Percentiles rank a stretch among this genome's conserved stretches.
Conservation (phyloP, 2,113 vertebrate genomes). For the Oreochromis tanganicae region DNA sequence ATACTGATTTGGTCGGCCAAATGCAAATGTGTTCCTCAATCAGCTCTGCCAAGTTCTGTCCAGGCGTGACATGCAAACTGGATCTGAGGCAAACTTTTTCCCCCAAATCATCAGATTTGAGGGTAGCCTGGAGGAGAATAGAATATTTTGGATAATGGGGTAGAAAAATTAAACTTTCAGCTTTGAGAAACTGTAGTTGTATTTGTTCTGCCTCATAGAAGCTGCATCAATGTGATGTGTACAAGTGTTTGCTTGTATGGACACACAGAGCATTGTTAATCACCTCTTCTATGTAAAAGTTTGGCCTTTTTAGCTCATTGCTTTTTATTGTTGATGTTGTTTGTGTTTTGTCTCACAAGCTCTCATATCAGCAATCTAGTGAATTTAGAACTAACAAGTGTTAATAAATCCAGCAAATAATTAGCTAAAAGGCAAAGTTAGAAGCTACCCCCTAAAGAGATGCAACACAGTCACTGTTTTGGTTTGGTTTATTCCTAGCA, state of each 20-base stretch:
- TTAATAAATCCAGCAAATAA: neutral
- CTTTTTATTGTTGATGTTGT: neutral
- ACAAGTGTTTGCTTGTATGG: neutral
- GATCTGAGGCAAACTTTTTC: constrained; percentile 3
- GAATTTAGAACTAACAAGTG: neutral
- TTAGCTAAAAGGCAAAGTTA: neutral
- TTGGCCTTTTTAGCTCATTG: neutral
- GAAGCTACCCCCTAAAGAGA: neutral
- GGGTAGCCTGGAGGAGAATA: neutral
- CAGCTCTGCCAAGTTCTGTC: constrained; percentile 57
- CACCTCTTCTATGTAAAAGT: neutral
- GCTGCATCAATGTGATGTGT: neutral
- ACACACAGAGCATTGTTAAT: neutral
- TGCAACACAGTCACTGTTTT: neutral
- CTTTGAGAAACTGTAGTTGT: neutral
- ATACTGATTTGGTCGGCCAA: constrained; percentile 69
- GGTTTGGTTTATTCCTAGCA: neutral
- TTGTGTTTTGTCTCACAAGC: neutral
- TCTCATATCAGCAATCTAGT: neutral
- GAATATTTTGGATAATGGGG: constrained; percentile 17
- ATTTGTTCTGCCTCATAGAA: neutral
- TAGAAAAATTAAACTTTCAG: neutral
- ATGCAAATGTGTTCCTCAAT: constrained; percentile 64
- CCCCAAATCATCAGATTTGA: constrained; percentile 34
- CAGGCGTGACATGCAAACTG: constrained; percentile 38